Percentiles rank a stretch among this genome's conserved stretches.
These are phyloP conservation scores for Sinella curviseta DNA, from an alignment of 1,140 invertebrate species.

Conservation along the genomic window DNA sequence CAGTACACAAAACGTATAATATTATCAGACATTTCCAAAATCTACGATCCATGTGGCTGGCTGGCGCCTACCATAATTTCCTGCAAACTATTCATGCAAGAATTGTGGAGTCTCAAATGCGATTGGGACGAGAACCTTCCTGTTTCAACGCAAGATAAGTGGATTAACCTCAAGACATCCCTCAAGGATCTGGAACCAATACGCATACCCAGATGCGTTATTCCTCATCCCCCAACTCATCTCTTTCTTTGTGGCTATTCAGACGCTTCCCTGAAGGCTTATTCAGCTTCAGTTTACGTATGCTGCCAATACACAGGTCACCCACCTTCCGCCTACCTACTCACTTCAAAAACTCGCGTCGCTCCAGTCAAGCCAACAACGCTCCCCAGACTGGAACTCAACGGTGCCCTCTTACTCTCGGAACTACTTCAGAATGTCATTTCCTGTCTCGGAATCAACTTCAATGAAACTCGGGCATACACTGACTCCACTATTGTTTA, in stretches of 20 bases:
- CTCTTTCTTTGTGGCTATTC: background rate
- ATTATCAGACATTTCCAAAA: constrained; percentile 50
- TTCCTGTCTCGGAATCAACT: background rate
- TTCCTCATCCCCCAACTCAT: background rate
- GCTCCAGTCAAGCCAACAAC: background rate
- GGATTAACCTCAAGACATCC: constrained; percentile 34
- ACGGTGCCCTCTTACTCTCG: background rate
- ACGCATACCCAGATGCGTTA: background rate
- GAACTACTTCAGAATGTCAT: background rate
- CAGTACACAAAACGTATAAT: constrained; percentile 51
- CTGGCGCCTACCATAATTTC: constrained; percentile 53
- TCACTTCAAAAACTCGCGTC: background rate
- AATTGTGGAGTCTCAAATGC: constrained; percentile 51
- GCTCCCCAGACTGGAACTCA: background rate
- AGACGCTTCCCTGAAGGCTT: background rate
- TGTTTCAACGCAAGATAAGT: constrained; percentile 31
- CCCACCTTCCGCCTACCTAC: background rate
- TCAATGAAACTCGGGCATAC: background rate
- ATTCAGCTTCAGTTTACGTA: background rate
- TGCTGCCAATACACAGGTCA: background rate
- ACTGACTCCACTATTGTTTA: background rate
- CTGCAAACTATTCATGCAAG: constrained; percentile 56
- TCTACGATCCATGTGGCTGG: constrained; percentile 58
- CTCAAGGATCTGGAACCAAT: background rate
- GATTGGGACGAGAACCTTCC: constrained; percentile 53